Conservation (phyloP, 37 sponge, comb jelly and placozoan genomes). For the Beroe ovata region DNA sequence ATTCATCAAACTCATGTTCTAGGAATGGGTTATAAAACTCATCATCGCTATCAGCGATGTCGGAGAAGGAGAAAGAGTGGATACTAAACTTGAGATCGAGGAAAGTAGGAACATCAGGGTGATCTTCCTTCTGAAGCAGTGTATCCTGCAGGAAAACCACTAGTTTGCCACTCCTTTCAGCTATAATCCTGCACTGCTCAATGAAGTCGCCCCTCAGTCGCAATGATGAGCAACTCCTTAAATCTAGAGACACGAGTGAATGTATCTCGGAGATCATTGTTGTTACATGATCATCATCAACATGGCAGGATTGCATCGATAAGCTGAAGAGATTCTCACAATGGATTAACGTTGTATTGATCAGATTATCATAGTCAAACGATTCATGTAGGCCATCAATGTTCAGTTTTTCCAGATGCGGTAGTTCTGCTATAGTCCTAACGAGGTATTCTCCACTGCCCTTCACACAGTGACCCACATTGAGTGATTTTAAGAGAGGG, state of each 20-base stretch:
- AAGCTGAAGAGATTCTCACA: neutral
- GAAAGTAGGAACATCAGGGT: neutral
- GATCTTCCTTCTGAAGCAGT: constrained; percentile 5
- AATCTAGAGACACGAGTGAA: neutral
- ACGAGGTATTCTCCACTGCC: neutral
- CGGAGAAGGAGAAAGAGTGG: neutral
- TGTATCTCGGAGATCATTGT: neutral
- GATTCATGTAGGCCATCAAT: neutral
- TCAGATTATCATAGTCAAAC: neutral
- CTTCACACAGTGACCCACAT: neutral
- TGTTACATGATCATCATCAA: neutral
- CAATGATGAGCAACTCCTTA: neutral
- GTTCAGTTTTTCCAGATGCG: neutral
- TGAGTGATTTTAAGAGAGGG: neutral
- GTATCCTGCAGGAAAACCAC: neutral
- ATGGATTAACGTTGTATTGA: neutral
- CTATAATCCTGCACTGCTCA: neutral
- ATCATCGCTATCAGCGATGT: constrained; percentile 1
- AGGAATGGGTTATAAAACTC: neutral
- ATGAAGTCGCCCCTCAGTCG: neutral
- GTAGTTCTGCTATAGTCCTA: neutral
- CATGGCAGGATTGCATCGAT: neutral
- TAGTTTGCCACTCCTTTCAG: neutral
- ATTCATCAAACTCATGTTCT: constrained; percentile 12
- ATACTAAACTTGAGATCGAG: neutral